Base-by-base conservation (phyloP, 2,888 invertebrate genomes). In the Sinohyriopsis cumingii region DNA sequence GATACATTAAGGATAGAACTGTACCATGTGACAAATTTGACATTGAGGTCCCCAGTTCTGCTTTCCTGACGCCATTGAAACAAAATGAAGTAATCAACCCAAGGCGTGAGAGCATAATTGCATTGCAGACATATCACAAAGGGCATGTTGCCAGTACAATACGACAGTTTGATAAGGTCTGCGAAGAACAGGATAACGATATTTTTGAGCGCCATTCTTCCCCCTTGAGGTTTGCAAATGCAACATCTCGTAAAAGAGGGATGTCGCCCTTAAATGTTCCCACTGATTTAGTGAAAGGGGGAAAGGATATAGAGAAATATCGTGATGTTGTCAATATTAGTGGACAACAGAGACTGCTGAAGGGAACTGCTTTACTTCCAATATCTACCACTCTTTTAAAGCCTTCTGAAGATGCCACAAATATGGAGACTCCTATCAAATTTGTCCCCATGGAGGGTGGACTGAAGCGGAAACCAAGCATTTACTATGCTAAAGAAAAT, bases 181-280 rank as follows among this genome's bases (percentile, higher is more conserved):
- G 68, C 5, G 69, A 74, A n/a, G 67, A 64, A 63, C 22, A 63
- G 4, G 61, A 28, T n/a, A 62, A 77, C n/a, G 75, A 83, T 64
- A 57, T 82, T 18, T 70, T 71, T 20, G 80, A 78, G 24, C 71
- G 80, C 28, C 79, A 82, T 63, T 71, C 72, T 4, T 83, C 83
- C 6, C 82, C 86, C 3, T 76, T 82, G 6, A 78, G 86, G 33
- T 85, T 85, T 73, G 80, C 83, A 12, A 83, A 81, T 59, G 84
- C 84, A 57, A 79, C 77, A 1, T 72, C 81, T 2, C 71, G 83
- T 25, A 84, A 77, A 62, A 71, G 83, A 53, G 84, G 84, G 5
- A 73, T 76, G 55, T 86, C 87, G 9, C 87, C 87, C 7, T 73
- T 89, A 19, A 74, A 84, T 59, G 82, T 88, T 61, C 88, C 87